Conservation (phyloP, 2,113 vertebrate genomes). For the Probosciger aterrimus region DNA sequence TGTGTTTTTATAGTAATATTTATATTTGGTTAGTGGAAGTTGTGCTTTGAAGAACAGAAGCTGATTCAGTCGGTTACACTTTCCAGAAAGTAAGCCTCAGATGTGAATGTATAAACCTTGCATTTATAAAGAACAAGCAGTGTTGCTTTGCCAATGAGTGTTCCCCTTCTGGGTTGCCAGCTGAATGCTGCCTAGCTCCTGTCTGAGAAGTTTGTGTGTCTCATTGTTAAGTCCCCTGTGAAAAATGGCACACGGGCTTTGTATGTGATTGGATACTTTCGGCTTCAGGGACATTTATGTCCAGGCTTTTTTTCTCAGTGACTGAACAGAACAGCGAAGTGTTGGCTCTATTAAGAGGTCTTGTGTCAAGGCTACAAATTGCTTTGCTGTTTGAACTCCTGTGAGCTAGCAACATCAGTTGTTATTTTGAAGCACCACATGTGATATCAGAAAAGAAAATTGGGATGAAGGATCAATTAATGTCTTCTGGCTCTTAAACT, state of each 20-base stretch:
- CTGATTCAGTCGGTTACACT: background rate
- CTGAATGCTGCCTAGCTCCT: background rate
- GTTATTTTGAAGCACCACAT: background rate
- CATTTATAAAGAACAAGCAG: background rate
- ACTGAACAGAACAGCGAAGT: background rate
- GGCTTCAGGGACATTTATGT: background rate
- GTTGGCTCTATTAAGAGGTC: background rate
- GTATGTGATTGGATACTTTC: background rate
- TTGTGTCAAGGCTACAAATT: background rate
- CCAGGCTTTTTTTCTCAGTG: background rate
- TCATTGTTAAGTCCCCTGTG: background rate
- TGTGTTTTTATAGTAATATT: background rate
- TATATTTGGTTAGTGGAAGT: background rate
- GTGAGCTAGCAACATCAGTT: accelerated
- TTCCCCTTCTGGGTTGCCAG: background rate
- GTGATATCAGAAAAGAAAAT: background rate
- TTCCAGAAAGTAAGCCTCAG: background rate
- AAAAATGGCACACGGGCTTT: background rate
- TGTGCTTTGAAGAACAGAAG: constrained; percentile 23
- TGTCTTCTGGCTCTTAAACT: background rate
- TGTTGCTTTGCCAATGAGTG: background rate
- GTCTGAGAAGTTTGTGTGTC: background rate
- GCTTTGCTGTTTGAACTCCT: background rate
- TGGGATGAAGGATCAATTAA: background rate
- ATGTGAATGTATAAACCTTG: background rate